Evolutionary conservation across 2,113 vertebrate species (phyloP), one percentile per base, ranked within the genome.

Genomic region (Elaphurus davidianus): DNA sequence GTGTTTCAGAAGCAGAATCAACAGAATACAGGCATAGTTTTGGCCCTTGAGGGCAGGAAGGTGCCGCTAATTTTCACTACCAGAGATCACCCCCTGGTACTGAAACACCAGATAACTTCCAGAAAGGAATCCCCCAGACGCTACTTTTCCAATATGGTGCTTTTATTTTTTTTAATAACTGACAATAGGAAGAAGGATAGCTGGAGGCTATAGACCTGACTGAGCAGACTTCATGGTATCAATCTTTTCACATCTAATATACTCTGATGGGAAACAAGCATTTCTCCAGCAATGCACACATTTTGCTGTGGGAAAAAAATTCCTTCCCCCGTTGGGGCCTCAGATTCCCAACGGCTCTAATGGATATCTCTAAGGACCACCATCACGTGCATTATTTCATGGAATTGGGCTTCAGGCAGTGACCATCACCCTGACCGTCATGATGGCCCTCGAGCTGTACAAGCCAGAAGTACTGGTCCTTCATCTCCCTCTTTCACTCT

Each of bases 51-150:
- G 52, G 76, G 6, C 50, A 57, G 17, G 19, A 40, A 33, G 1
- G 12, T n/a, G 55, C 30, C 47, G 14, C 15, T 23, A n/a, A 7
- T 7, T 71, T 86, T 59, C 62, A 74, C 25, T 27, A 36, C 3
- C 28, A 47, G 50, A 94, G 47, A 52, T 76, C 33, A 67, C 33
- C 33, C 23, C 19, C 15, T 57, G 7, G 45, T 62, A 79, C 23
- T 36, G 19, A 94, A 78, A 87, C 33, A 9, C 19, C 87, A 36
- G 45, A 33, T 16, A 36, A 67, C 90, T 93, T 93, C 57, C 83
- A 52, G 33, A 90, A 92, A 74, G 23, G 0, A 71, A 57, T 57
- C 62, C 90, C 43, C 43, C 40, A 52, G 36, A 54, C 0, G 25
- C 78, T 87, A 27, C 6, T 83, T 95, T 86, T 55, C 52, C 78